Conservation (phyloP, 1,140 invertebrate genomes). For the Trypoxylus dichotomus region DNA sequence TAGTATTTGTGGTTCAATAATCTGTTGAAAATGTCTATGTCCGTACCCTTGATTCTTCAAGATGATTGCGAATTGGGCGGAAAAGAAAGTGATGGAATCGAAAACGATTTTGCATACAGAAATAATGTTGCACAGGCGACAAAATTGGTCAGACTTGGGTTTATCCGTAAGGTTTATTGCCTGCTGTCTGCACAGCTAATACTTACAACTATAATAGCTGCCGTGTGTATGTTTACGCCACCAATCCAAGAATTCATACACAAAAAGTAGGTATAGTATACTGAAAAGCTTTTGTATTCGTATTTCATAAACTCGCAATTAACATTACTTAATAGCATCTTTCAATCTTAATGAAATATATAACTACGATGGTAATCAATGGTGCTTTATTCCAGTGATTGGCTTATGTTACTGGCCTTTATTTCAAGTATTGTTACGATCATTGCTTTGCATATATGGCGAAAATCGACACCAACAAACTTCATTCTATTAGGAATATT, state of each 20-base stretch:
- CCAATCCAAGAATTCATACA: slow-evolving; percentile 69
- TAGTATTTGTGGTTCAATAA: background rate
- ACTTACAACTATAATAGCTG: slow-evolving; percentile 68
- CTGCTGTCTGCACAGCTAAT: slow-evolving; percentile 74
- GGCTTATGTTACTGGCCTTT: slow-evolving; percentile 64
- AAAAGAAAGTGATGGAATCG: slow-evolving; percentile 57
- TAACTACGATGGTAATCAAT: background rate
- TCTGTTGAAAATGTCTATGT: slow-evolving; percentile 32
- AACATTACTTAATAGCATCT: background rate
- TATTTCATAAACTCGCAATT: background rate
- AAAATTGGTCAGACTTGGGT: slow-evolving; percentile 67
- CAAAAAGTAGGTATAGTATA: slow-evolving; percentile 59
- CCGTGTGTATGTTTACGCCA: slow-evolving; percentile 64
- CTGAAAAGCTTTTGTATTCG: too few species aligned
- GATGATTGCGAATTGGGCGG: slow-evolving; percentile 64
- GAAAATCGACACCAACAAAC: slow-evolving; percentile 68
- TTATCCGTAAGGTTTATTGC: slow-evolving; percentile 84
- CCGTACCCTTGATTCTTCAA: slow-evolving; percentile 60
- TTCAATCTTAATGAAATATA: too few species aligned
- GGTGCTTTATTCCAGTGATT: slow-evolving; percentile 59
- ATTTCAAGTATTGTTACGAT: slow-evolving; percentile 63
- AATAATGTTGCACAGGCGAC: slow-evolving; percentile 70
- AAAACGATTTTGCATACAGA: slow-evolving; percentile 70
- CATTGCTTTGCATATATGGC: slow-evolving; percentile 64
- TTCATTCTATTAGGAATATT: slow-evolving; percentile 68